Base-by-base conservation (phyloP, 1,140 invertebrate species). In the Ladona fulva region DNA sequence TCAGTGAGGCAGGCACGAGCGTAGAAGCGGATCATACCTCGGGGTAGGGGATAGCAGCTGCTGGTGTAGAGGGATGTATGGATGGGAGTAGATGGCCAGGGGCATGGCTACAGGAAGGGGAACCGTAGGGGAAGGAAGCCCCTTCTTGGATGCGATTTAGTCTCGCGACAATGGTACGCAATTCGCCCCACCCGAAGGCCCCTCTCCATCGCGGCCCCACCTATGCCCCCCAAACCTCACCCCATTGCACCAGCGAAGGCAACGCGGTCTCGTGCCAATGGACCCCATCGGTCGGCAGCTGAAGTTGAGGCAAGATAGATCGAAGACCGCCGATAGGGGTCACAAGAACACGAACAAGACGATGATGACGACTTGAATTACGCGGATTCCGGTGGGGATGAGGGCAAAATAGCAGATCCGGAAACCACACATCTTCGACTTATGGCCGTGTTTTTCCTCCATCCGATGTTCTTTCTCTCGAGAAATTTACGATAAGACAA, bases 351-450 rank as follows among this genome's bases (percentile, higher is more conserved):
- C 29, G 29, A 5, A 1, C 10, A 19, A 52, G 44, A 19, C 52
- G 16, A 16, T 22, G 52, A 66, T 66, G 52, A 66, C n/a, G 52
- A 66, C 52, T 66, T 66, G 52, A 66, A 66, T 66, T 66, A 66
- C 52, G 52, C 14, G 52, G 52, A 66, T 66, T 66, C 52, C 5
- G 52, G 52, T 52, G 10, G 52, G 16, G 52, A 66, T 22, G 52
- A 19, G n/a, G 52, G n/a, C 52, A 3, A 66, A 22, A 22, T 19
- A 66, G 52, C 52, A 10, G 44, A 19, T 52, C 44, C 44, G 52
- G 52, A 66, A 66, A 66, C 52, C 52, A 66, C 52, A 66, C 52
- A 66, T 66, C 52, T 66, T 66, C 52, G 52, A 66, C 52, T 6
- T 66, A 12, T 6, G 52, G 52, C 3, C 29, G 29, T 66, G 14